phyloP scores from a whole-genome alignment of 1,140 invertebrate genomes.

The Mizuhopecten yessoensis region DNA sequence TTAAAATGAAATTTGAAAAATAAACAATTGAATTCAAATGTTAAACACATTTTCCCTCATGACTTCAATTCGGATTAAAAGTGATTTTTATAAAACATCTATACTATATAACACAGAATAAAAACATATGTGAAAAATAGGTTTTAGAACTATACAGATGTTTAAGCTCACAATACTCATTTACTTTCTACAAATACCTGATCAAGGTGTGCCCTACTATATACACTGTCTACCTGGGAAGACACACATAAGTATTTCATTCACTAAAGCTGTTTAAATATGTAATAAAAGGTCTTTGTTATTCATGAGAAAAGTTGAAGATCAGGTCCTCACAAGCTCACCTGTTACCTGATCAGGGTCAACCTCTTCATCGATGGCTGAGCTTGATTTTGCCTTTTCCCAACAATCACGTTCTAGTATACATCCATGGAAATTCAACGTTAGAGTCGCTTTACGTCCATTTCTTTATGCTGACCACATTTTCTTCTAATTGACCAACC shows the following conservation, averaged over 20 bases:
- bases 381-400: no score
- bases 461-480: no score
- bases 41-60: not conserved
- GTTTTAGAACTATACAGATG: not conserved
- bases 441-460: no score
- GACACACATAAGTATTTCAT: not conserved
- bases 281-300: not conserved
- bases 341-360: not conserved
- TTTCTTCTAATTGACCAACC: no score
- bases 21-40: no score
- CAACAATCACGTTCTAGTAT: no score
- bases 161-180: not conserved
- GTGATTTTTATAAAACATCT: not conserved
- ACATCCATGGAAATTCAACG: no score
- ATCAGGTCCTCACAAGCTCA: not conserved
- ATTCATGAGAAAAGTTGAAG: slow-evolving; percentile 10
- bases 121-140: no score
- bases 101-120: no score
- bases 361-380: no score
- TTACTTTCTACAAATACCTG: not conserved
- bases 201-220: not conserved
- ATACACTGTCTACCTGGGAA: not conserved
- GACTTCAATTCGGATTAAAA: not conserved
- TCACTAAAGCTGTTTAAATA: slow-evolving; percentile 8
- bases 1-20: not conserved